These are phyloP conservation scores for Plagiodera versicolora DNA, from an alignment of 2,888 invertebrate genomes.

Conservation along the genomic window DNA sequence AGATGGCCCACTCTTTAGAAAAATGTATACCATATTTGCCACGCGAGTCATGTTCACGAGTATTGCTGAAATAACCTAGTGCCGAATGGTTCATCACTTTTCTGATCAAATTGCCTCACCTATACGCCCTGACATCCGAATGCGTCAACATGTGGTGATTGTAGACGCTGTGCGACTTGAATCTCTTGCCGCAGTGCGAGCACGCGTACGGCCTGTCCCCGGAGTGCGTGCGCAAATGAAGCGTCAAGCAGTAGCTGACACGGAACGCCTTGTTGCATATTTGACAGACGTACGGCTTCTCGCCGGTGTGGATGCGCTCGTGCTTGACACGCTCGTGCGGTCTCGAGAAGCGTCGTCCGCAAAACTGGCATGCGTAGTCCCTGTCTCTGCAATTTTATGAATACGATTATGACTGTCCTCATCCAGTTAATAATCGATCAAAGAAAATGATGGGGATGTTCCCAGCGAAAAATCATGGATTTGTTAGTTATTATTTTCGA, in stretches of 20 bases:
- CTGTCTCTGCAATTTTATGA: conserved; percentile 46
- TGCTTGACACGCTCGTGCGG: conserved; percentile 84
- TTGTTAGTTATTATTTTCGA: too few relatives aligned
- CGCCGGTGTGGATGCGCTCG: conserved; percentile 80
- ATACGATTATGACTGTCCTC: too few relatives aligned
- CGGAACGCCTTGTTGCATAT: conserved; percentile 81
- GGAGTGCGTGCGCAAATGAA: conserved; percentile 80
- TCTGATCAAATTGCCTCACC: not conserved
- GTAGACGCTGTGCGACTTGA: conserved; percentile 79
- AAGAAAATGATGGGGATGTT: too few relatives aligned
- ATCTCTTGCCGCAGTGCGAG: conserved; percentile 70
- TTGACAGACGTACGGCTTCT: conserved; percentile 77
- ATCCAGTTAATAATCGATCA: too few relatives aligned
- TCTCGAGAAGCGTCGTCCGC: conserved; percentile 69
- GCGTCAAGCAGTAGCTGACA: conserved; percentile 76
- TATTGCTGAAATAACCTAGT: too few relatives aligned
- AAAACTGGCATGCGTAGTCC: conserved; percentile 72
- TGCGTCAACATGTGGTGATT: conserved; percentile 77
- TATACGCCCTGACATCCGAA: conserved; percentile 73
- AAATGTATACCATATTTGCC: too few relatives aligned
- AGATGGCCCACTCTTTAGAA: too few relatives aligned
- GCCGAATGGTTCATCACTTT: too few relatives aligned
- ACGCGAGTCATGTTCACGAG: too few relatives aligned
- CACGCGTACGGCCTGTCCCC: conserved; percentile 77
- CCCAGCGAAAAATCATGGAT: too few relatives aligned